Conservation (phyloP, 2,113 vertebrate genomes). For the Athene noctua region DNA sequence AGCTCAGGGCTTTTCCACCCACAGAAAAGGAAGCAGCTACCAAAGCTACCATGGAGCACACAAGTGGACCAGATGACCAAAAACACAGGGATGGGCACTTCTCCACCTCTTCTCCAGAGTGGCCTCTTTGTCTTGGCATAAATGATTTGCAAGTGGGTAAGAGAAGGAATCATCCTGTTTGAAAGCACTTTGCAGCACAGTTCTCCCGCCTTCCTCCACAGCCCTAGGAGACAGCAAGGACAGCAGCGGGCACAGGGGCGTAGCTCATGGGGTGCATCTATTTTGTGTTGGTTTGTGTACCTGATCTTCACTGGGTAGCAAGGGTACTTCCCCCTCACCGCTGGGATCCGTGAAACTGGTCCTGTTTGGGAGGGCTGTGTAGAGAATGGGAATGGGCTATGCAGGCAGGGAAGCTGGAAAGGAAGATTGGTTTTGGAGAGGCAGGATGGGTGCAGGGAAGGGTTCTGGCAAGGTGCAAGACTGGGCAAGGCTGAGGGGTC, state of each 20-base stretch:
- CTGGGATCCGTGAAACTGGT: rapidly evolving
- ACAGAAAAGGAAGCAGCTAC: neutral
- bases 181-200: neutral
- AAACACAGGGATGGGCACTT: neutral
- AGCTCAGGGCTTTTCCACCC: neutral
- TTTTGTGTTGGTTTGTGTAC: neutral
- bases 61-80: neutral
- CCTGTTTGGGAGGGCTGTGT: neutral
- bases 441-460: neutral
- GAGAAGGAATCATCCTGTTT: neutral
- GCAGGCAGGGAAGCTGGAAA: neutral
- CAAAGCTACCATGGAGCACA: neutral
- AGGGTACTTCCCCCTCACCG: rapidly evolving
- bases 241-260: neutral
- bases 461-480: neutral
- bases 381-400: neutral
- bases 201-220: neutral
- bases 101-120: neutral
- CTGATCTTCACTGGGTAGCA: rapidly evolving
- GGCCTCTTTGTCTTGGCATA: neutral
- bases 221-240: neutral
- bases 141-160: neutral
- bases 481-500: neutral
- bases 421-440: neutral
- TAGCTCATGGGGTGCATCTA: too few species aligned